phyloP scores from a whole-genome alignment of 92 coral and sea anemone genomes.

The Zoanthus gigantus region DNA sequence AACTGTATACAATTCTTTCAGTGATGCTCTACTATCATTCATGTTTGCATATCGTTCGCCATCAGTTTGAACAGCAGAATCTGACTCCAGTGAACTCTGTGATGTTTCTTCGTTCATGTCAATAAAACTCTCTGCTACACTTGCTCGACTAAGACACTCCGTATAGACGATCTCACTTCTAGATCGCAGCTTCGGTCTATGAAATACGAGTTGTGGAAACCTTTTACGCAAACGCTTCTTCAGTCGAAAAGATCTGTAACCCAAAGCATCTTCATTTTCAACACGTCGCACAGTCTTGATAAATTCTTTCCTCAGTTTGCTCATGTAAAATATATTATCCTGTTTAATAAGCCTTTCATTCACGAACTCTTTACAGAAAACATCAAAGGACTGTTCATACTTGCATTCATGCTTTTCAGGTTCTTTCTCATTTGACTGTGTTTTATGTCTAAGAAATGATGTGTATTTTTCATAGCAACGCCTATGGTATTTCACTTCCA shows the following conservation, averaged over 20 bases:
- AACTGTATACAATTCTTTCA: slow-evolving; percentile 53
- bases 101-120: slow-evolving; percentile 40
- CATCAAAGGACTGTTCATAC: slow-evolving; percentile 44
- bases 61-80: not conserved
- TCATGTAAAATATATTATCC: slow-evolving; percentile 30
- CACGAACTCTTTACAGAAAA: slow-evolving; percentile 31
- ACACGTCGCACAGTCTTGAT: slow-evolving; percentile 39
- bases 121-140: slow-evolving; percentile 45
- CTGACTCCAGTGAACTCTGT: not conserved
- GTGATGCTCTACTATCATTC: slow-evolving; percentile 31
- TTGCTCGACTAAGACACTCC: slow-evolving; percentile 38
- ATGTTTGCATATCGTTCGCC: slow-evolving; percentile 8
- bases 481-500: slow-evolving; percentile 57
- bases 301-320: slow-evolving; percentile 35
- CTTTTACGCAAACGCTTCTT: slow-evolving; percentile 49
- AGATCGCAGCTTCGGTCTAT: slow-evolving; percentile 55
- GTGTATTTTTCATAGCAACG: slow-evolving; percentile 50
- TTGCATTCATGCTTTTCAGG: not conserved
- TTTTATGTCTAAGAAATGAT: slow-evolving; percentile 41
- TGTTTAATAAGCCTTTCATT: not conserved
- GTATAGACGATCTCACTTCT: slow-evolving; percentile 62
- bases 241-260: slow-evolving; percentile 47
- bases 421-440: slow-evolving; percentile 11
- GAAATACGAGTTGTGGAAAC: slow-evolving; percentile 66
- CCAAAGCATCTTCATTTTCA: slow-evolving; percentile 57